Evolutionary conservation across 92 coral and sea anemone genomes (phyloP).

Genomic region (Umimayanthus chanpuru): DNA sequence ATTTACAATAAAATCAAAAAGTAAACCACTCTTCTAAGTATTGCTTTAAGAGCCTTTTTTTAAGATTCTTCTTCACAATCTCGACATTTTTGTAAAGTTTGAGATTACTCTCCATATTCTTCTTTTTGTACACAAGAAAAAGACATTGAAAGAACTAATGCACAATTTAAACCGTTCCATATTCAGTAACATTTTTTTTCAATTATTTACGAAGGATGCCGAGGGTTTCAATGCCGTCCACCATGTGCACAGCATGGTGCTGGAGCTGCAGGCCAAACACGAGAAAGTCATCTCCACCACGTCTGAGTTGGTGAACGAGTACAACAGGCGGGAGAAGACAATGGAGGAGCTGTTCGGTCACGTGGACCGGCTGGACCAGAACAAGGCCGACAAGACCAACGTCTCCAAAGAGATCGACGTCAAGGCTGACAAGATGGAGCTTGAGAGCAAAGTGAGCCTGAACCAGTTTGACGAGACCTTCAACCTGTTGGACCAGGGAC

Average conservation of each 20-base stretch:
- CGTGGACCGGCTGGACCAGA: conserved; percentile 79
- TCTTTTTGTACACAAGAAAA: too few species aligned
- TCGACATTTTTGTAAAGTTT: too few species aligned
- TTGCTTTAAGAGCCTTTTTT: too few species aligned
- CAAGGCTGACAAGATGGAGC: conserved; percentile 92
- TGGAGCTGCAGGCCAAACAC: conserved; percentile 88
- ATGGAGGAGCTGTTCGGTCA: conserved; percentile 66
- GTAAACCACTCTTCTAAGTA: too few species aligned
- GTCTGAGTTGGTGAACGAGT: conserved; percentile 90
- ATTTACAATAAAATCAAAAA: too few species aligned
- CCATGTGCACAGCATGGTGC: conserved; percentile 94
- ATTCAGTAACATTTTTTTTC: not conserved
- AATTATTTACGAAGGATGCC: conserved; percentile 68
- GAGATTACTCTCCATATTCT: too few species aligned
- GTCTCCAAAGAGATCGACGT: conserved; percentile 83
- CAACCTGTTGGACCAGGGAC: conserved; percentile 88
- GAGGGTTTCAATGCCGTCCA: conserved; percentile 97
- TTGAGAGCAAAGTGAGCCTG: conserved; percentile 87
- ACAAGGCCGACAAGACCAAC: conserved; percentile 87
- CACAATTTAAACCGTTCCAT: not conserved
- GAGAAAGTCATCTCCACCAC: conserved; percentile 81
- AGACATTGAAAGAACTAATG: not conserved
- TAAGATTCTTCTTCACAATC: too few species aligned
- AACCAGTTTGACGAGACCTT: conserved; percentile 92
- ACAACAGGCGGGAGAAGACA: conserved; percentile 90